Evolutionary conservation across 2,888 invertebrate genomes (phyloP).

Genomic region (Odontomyia ornata): DNA sequence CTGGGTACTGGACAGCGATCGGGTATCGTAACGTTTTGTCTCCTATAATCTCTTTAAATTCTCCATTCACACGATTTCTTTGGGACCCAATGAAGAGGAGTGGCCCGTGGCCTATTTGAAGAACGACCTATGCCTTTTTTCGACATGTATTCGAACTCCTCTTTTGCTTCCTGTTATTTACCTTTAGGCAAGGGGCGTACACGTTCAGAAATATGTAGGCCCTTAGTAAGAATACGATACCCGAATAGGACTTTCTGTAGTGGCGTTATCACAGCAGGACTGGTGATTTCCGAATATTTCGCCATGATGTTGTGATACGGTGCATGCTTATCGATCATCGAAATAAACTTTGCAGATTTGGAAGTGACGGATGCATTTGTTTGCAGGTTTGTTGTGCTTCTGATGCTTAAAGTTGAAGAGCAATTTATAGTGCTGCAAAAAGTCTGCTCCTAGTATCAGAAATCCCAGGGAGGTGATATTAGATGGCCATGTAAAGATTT

Average conservation of each 20-base stretch:
- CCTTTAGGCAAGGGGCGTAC: background rate
- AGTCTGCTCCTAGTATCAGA: constrained; percentile 44
- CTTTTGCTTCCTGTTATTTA: background rate
- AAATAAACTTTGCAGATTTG: background rate
- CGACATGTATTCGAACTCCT: background rate
- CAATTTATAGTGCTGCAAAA: constrained; percentile 40
- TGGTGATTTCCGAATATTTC: background rate
- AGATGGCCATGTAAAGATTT: constrained; percentile 17
- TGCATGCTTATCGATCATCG: background rate
- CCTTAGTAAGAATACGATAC: background rate
- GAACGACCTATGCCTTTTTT: constrained; percentile 59
- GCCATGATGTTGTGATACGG: background rate
- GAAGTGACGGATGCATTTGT: constrained; percentile 14
- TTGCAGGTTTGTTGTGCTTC: background rate
- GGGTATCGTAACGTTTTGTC: constrained; percentile 51
- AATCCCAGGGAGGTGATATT: background rate
- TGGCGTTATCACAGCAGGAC: background rate
- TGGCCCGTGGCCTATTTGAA: constrained; percentile 60
- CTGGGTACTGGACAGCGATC: background rate
- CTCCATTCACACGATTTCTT: constrained; percentile 55
- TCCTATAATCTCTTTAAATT: constrained; percentile 57
- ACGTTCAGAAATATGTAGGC: background rate
- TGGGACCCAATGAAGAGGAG: constrained; percentile 57
- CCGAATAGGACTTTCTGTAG: background rate
- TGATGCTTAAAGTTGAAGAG: constrained; percentile 38